Percentiles rank a stretch among this genome's conserved stretches.
Conservation (phyloP, 2,888 invertebrate species). For the Pteria penguin region DNA sequence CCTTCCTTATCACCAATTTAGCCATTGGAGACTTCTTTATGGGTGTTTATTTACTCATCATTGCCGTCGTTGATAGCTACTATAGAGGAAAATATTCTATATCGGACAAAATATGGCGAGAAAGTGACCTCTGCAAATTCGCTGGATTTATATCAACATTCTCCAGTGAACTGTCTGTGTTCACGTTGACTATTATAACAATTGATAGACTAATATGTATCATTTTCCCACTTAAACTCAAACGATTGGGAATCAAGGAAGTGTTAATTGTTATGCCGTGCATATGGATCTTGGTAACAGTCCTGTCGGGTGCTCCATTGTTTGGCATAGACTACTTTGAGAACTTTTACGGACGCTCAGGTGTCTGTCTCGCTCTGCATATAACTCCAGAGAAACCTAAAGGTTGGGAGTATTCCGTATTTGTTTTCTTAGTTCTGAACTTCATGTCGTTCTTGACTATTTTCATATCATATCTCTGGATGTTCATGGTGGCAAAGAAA, state of each 20-base stretch:
- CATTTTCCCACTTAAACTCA: conserved; percentile 77
- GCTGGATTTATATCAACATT: conserved; percentile 78
- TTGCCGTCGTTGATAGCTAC: conserved; percentile 76
- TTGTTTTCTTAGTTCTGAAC: conserved; percentile 82
- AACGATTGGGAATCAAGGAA: conserved; percentile 70
- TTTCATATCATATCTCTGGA: conserved; percentile 81
- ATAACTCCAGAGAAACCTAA: conserved; percentile 81
- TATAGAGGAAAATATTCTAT: conserved; percentile 81
- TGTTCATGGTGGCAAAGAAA: conserved; percentile 81
- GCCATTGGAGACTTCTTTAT: conserved; percentile 77
- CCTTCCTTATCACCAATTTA: conserved; percentile 77
- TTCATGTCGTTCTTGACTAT: conserved; percentile 81
- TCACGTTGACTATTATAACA: conserved; percentile 80
- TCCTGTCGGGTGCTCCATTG: conserved; percentile 70
- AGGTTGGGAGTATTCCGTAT: conserved; percentile 83
- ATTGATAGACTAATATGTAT: conserved; percentile 80
- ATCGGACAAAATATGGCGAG: conserved; percentile 73
- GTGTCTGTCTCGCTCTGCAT: conserved; percentile 82
- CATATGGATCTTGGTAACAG: conserved; percentile 71
- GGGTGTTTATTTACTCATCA: conserved; percentile 77
- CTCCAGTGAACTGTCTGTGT: conserved; percentile 80
- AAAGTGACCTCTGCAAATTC: conserved; percentile 73
- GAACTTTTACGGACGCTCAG: conserved; percentile 82
- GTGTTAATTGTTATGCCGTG: conserved; percentile 71
- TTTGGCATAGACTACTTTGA: conserved; percentile 78